Conservation (phyloP, 2,797 vertebrate genomes). For the Carapus acus region DNA sequence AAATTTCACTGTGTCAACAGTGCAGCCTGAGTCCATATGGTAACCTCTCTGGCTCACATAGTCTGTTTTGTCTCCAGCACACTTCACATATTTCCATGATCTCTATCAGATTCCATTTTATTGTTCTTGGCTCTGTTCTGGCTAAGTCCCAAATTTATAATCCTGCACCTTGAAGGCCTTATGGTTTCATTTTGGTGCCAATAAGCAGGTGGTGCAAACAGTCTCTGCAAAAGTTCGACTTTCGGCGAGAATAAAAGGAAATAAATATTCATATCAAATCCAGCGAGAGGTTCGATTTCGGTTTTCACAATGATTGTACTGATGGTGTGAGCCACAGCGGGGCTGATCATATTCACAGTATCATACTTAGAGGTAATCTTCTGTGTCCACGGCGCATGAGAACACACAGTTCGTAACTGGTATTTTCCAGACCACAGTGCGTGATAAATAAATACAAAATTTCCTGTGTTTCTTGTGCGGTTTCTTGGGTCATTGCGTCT, state of each 20-base stretch:
- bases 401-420: conserved; percentile 4
- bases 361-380: conserved; percentile 15
- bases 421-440: background rate
- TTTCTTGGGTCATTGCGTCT: conserved; percentile 18
- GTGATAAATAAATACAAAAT: conserved; percentile 21
- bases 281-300: background rate
- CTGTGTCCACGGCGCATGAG: conserved; percentile 21
- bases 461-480: conserved; percentile 23
- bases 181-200: conserved; percentile 12
- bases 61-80: conserved; percentile 1
- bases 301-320: conserved; percentile 5
- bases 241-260: conserved; percentile 14
- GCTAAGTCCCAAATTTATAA: conserved; percentile 20
- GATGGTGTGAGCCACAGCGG: conserved; percentile 6
- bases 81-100: conserved; percentile 43
- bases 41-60: conserved; percentile 42
- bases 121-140: conserved; percentile 47
- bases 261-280: conserved; percentile 3
- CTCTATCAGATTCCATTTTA: conserved; percentile 49
- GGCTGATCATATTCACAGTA: conserved; percentile 8
- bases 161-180: conserved; percentile 17
- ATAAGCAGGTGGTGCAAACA: conserved; percentile 16
- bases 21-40: conserved; percentile 32
- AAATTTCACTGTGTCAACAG: conserved; percentile 32
- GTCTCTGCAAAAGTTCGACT: conserved; percentile 11